phyloP scores from a whole-genome alignment of 2,797 vertebrate genomes.

The Danionella dracula region DNA sequence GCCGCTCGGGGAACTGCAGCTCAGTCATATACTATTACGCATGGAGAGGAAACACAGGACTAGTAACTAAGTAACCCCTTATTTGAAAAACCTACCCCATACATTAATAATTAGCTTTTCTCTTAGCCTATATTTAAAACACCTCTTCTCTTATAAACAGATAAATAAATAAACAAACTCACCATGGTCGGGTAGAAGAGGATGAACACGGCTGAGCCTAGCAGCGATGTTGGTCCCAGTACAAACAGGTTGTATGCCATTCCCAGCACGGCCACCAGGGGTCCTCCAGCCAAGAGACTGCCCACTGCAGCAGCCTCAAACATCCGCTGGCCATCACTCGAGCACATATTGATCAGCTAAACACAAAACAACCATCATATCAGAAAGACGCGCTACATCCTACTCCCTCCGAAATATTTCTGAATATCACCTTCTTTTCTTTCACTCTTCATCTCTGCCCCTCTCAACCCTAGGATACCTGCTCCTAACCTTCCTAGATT shows the following conservation, averaged over 20 bases:
- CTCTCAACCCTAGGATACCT: conserved; percentile 25
- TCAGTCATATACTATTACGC: too few species aligned
- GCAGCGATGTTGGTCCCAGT: conserved; percentile 84
- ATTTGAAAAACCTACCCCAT: too few species aligned
- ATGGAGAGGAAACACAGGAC: too few species aligned
- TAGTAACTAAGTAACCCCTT: too few species aligned
- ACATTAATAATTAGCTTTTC: too few species aligned
- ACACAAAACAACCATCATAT: conserved; percentile 41
- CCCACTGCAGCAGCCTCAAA: conserved; percentile 89
- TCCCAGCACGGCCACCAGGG: conserved; percentile 84
- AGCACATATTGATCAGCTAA: conserved; percentile 88
- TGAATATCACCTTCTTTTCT: conserved; percentile 8
- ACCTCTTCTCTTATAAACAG: too few species aligned
- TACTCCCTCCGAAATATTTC: background rate
- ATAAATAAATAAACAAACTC: conserved; percentile 55
- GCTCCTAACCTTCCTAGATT: conserved; percentile 10
- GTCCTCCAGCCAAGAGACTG: conserved; percentile 86
- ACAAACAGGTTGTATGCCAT: conserved; percentile 84
- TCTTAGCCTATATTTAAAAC: too few species aligned
- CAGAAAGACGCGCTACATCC: too few species aligned
- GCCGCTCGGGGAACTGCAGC: too few species aligned
- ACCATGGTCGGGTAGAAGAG: conserved; percentile 95
- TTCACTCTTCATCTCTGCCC: conserved; percentile 31
- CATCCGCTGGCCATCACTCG: conserved; percentile 86
- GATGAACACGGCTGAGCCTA: conserved; percentile 89